phyloP scores from a whole-genome alignment of 1,140 invertebrate species.

The Camponotus pennsylvanicus region DNA sequence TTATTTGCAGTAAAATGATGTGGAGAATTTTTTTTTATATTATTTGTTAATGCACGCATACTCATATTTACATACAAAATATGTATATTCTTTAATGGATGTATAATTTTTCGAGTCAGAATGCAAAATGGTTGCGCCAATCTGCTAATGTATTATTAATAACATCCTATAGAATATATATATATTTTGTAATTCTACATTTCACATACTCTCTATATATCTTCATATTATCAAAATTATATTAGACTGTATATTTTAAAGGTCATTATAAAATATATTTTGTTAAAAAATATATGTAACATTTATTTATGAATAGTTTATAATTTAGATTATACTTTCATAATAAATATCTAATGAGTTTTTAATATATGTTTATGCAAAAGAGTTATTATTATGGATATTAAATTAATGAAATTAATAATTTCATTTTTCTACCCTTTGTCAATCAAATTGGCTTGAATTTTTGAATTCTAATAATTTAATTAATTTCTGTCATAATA shows the following conservation, averaged over 20 bases:
- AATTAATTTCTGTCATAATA: not conserved
- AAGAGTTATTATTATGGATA: not conserved
- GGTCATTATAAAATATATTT: conserved; percentile 15
- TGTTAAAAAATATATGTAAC: not conserved
- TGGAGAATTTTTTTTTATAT: not conserved
- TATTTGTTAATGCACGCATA: not conserved
- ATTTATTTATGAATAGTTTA: not conserved
- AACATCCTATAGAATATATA: conserved; percentile 36
- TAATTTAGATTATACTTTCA: not conserved
- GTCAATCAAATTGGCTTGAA: too few relatives aligned
- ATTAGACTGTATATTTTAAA: not conserved
- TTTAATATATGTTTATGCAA: not conserved
- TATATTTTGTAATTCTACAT: not conserved
- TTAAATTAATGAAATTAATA: not conserved
- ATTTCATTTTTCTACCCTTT: too few relatives aligned
- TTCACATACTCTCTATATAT: not conserved
- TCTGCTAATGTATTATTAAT: not conserved
- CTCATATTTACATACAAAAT: not conserved
- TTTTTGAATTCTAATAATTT: too few relatives aligned
- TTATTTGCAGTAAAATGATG: not conserved
- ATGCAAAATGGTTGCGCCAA: conserved; percentile 38
- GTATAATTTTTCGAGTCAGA: conserved; percentile 40
- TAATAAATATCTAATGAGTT: not conserved
- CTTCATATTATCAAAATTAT: not conserved
- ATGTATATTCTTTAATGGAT: not conserved